Evolutionary conservation across 2,888 invertebrate genomes (phyloP).

Genomic region (Polietes domitor): DNA sequence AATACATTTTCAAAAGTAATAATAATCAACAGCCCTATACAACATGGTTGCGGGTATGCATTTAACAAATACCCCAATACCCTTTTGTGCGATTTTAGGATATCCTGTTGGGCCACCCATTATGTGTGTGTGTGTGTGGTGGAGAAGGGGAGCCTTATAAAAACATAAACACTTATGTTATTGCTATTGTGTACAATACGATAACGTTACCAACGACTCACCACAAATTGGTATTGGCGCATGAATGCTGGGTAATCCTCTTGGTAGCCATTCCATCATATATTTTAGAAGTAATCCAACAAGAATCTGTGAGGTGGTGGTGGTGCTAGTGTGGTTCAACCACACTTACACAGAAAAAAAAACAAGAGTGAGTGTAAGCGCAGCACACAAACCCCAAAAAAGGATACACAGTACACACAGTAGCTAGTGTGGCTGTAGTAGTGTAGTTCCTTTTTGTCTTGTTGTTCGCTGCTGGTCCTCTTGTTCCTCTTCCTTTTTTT

Average conservation of each 20-base stretch:
- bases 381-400: conserved; percentile 8
- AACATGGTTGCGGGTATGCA: too few species aligned
- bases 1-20: too few species aligned
- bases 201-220: conserved; percentile 80
- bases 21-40: too few species aligned
- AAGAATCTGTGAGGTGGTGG: conserved; percentile 32
- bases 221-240: conserved; percentile 81
- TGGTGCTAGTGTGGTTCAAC: neutral
- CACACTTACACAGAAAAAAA: neutral
- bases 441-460: conserved; percentile 18
- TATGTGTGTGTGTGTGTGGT: neutral
- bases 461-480: too few species aligned
- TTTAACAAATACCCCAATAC: too few species aligned
- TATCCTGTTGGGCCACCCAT: too few species aligned
- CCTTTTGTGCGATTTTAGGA: too few species aligned
- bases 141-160: neutral
- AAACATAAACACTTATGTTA: conserved; percentile 18
- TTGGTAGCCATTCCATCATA: conserved; percentile 81
- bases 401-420: neutral
- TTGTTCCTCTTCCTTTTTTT: neutral
- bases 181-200: conserved; percentile 65
- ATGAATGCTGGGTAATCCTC: conserved; percentile 81
- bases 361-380: conserved; percentile 2
- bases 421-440: neutral
- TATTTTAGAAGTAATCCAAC: conserved; percentile 72